Percentiles rank a stretch among this genome's conserved stretches.
phyloP scores from a whole-genome alignment of 1,140 invertebrate species.

The Anagrus nilaparvatae region DNA sequence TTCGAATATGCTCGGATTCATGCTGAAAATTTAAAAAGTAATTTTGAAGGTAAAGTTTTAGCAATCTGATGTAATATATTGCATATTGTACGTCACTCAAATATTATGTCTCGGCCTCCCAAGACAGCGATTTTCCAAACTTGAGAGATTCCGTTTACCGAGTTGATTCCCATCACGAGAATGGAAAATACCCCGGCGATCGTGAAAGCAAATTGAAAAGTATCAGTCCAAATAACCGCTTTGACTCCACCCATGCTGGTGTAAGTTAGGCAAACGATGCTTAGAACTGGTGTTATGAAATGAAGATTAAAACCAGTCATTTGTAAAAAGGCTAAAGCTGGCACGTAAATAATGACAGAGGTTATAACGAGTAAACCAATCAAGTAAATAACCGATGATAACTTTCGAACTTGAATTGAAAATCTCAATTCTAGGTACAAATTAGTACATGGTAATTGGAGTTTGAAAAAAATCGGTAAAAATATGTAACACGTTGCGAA shows the following conservation, averaged over 20 bases:
- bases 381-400: constrained; percentile 56
- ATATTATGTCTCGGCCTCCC: constrained; percentile 28
- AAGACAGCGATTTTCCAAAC: constrained; percentile 25
- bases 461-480: constrained; percentile 65
- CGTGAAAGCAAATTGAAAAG: constrained; percentile 59
- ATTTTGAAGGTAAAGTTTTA: too few relatives aligned
- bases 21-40: too few relatives aligned
- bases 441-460: constrained; percentile 67
- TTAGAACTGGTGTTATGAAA: constrained; percentile 55
- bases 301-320: constrained; percentile 59
- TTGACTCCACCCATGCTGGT: constrained; percentile 65
- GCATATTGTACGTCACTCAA: too few relatives aligned
- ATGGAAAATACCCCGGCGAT: constrained; percentile 56
- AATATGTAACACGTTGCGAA: constrained; percentile 38
- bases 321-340: constrained; percentile 50
- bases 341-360: constrained; percentile 53
- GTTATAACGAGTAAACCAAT: constrained; percentile 44
- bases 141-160: constrained; percentile 51
- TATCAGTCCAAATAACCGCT: constrained; percentile 65
- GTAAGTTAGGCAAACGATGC: constrained; percentile 67
- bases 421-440: constrained; percentile 68
- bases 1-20: constrained; percentile 44
- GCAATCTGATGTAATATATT: too few relatives aligned
- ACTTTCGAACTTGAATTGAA: constrained; percentile 46
- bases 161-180: constrained; percentile 48